Percentiles rank a stretch among this genome's conserved stretches.
phyloP scores from a whole-genome alignment of 2,888 invertebrate species.

The Temnothorax unifasciatus region DNA sequence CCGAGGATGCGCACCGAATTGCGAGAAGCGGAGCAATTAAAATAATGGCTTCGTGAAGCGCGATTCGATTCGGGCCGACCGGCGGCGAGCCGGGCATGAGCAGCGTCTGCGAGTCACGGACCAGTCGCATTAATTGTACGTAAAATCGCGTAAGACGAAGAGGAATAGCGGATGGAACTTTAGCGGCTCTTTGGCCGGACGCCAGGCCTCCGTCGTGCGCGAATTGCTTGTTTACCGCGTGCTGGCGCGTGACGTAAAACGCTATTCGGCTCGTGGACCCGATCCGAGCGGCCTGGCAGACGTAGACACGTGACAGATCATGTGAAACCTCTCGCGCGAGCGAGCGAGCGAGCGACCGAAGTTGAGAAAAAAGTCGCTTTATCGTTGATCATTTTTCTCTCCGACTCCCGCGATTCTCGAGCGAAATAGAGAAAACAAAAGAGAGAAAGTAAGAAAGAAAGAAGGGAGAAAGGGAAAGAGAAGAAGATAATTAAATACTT shows the following conservation, averaged over 20 bases:
- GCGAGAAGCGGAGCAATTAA: slow-evolving; percentile 10
- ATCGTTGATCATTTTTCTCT: slow-evolving; percentile 23
- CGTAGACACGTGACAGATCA: slow-evolving; percentile 62
- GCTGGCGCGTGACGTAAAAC: slow-evolving; percentile 77
- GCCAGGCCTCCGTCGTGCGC: slow-evolving; percentile 70
- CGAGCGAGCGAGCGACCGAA: not conserved
- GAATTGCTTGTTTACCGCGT: slow-evolving; percentile 80
- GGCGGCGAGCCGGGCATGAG: not conserved
- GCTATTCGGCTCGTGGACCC: slow-evolving; percentile 71
- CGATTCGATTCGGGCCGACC: not conserved
- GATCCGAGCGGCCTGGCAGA: slow-evolving; percentile 32
- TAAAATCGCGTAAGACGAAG: slow-evolving; percentile 28
- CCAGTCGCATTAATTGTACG: slow-evolving; percentile 31
- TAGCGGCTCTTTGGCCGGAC: slow-evolving; percentile 66
- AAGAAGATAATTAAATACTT: not conserved
- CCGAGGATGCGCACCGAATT: not conserved
- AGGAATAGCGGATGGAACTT: slow-evolving; percentile 42
- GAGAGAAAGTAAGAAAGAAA: not conserved
- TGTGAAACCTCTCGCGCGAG: slow-evolving; percentile 33
- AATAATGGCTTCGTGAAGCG: not conserved
- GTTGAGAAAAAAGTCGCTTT: slow-evolving; percentile 35
- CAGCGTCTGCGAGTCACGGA: slow-evolving; percentile 1
- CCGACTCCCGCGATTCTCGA: not conserved
- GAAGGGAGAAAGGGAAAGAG: not conserved
- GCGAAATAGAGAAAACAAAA: not conserved